phyloP scores from a whole-genome alignment of 1,140 invertebrate species.

The Panonychus citri region DNA sequence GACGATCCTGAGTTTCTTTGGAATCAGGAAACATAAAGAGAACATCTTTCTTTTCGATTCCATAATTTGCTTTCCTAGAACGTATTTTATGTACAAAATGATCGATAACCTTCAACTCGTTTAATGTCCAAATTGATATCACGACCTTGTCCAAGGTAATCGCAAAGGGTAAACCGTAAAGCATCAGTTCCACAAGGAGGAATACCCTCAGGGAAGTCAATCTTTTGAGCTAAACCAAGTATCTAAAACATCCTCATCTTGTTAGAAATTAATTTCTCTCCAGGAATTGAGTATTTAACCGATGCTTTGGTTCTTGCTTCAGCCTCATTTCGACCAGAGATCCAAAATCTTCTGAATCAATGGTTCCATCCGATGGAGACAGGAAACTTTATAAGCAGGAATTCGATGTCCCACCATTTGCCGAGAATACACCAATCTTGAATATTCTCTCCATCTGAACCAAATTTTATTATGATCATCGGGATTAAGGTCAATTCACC shows the following conservation, averaged over 20 bases:
- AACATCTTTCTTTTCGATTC: slow-evolving; percentile 33
- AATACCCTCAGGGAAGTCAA: slow-evolving; percentile 90
- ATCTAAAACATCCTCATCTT: slow-evolving; percentile 93
- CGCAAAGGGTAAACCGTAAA: slow-evolving; percentile 77
- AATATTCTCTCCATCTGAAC: slow-evolving; percentile 59
- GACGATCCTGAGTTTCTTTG: slow-evolving; percentile 3
- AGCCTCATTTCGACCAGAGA: slow-evolving; percentile 53
- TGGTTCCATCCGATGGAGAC: not conserved
- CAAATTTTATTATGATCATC: slow-evolving; percentile 81
- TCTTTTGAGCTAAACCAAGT: slow-evolving; percentile 84
- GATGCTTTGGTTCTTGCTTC: slow-evolving; percentile 68
- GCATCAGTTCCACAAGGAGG: slow-evolving; percentile 98
- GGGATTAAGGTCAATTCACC: slow-evolving; percentile 84
- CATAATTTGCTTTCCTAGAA: slow-evolving; percentile 41
- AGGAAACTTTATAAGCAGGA: slow-evolving; percentile 70
- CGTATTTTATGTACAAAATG: slow-evolving; percentile 83
- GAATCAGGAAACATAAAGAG: slow-evolving; percentile 14
- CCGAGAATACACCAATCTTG: slow-evolving; percentile 90
- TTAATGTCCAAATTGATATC: slow-evolving; percentile 93
- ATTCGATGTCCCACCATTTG: slow-evolving; percentile 99
- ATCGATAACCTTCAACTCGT: slow-evolving; percentile 84
- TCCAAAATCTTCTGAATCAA: slow-evolving; percentile 40
- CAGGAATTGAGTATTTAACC: slow-evolving; percentile 41
- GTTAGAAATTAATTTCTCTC: slow-evolving; percentile 37
- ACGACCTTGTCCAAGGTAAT: slow-evolving; percentile 63